Percentiles rank a stretch among this genome's conserved stretches.
phyloP scores from a whole-genome alignment of 2,888 invertebrate species.

The Callosobruchus maculatus region DNA sequence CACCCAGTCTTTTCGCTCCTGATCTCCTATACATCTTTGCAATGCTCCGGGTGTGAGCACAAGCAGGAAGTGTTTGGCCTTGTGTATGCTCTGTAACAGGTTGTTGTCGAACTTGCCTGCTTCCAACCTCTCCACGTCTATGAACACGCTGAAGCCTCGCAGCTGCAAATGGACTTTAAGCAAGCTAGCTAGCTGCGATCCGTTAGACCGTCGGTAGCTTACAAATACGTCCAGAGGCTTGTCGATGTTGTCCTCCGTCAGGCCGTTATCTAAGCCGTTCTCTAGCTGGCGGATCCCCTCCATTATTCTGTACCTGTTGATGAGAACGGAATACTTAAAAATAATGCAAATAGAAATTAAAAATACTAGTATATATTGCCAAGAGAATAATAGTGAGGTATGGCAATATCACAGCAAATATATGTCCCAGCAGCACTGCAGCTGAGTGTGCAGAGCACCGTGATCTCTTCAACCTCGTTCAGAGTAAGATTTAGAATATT shows the following conservation, averaged over 20 bases:
- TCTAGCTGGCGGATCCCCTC: constrained; percentile 78
- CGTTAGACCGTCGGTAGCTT: constrained; percentile 94
- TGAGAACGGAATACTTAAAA: neutral
- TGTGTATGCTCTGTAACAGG: constrained; percentile 91
- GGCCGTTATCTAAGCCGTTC: constrained; percentile 58
- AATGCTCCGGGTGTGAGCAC: constrained; percentile 94
- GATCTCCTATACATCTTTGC: constrained; percentile 89
- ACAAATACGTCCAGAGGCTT: constrained; percentile 96
- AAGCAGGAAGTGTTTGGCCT: constrained; percentile 94
- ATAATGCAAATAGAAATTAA: too few species aligned
- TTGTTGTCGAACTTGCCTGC: constrained; percentile 99
- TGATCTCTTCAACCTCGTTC: too few species aligned
- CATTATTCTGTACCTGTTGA: constrained; percentile 87
- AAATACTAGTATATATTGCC: too few species aligned
- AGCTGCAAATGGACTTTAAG: constrained; percentile 96
- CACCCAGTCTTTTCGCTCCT: constrained; percentile 97
- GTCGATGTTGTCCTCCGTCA: constrained; percentile 75
- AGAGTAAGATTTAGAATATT: too few species aligned
- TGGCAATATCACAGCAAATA: too few species aligned
- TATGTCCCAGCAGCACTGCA: too few species aligned
- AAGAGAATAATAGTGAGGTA: too few species aligned
- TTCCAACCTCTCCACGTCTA: constrained; percentile 95
- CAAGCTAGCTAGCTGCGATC: constrained; percentile 92
- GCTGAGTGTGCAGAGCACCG: too few species aligned
- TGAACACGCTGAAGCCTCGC: constrained; percentile 93